phyloP scores from a whole-genome alignment of 2,113 vertebrate species.

The Ia io region DNA sequence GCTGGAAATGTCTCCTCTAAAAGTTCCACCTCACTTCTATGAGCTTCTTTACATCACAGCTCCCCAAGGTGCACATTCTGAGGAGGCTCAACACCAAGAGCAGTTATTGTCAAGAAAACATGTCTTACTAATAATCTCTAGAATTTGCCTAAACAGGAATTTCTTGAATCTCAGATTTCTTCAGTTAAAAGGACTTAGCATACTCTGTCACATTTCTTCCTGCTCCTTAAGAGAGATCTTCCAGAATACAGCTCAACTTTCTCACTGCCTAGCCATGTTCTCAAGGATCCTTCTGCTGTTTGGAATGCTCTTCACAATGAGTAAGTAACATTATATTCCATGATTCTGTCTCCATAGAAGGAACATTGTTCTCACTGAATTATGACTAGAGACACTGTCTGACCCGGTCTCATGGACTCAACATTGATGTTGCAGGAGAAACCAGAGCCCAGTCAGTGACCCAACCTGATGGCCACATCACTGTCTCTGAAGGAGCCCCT shows the following conservation, averaged over 20 bases:
- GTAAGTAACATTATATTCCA: slow-evolving; percentile 10
- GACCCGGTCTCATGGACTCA: background rate
- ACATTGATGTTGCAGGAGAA: slow-evolving; percentile 41
- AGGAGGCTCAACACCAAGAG: background rate
- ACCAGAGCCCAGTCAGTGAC: slow-evolving; percentile 19
- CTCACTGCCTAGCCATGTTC: slow-evolving; percentile 7
- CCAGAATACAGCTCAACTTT: background rate
- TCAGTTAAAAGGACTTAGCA: background rate
- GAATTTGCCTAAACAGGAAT: background rate
- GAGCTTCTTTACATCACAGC: background rate
- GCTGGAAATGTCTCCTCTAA: background rate
- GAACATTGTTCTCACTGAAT: background rate
- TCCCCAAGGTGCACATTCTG: background rate
- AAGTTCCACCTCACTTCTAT: background rate
- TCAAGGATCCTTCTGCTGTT: background rate
- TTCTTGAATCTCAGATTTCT: background rate
- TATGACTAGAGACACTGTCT: background rate
- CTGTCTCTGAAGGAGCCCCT: background rate
- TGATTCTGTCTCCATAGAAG: background rate
- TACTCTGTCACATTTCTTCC: background rate
- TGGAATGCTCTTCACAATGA: slow-evolving; percentile 1
- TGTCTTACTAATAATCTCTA: background rate
- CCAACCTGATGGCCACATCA: background rate
- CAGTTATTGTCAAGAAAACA: background rate
- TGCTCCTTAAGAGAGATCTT: background rate